phyloP scores from a whole-genome alignment of 2,113 vertebrate species.

The Irena cyanogastra region DNA sequence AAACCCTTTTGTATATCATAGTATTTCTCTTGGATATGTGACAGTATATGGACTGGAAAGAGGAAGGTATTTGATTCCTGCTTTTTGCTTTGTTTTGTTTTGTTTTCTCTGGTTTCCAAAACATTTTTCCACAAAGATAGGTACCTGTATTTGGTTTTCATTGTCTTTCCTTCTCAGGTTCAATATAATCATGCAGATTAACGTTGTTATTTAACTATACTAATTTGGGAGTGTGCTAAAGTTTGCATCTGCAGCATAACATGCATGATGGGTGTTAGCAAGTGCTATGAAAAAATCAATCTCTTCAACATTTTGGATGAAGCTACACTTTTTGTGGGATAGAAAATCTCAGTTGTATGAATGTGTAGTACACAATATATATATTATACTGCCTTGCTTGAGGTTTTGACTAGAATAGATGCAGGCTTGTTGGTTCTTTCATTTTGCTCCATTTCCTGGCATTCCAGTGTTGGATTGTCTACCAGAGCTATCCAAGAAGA shows the following conservation, averaged over 20 bases:
- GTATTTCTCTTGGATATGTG: neutral
- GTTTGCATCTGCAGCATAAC: neutral
- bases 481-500: neutral
- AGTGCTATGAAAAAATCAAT: neutral
- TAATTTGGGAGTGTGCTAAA: neutral
- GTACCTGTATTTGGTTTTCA: neutral
- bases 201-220: neutral
- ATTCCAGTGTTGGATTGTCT: neutral
- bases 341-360: neutral
- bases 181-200: neutral
- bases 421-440: neutral
- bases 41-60: neutral
- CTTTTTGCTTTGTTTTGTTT: neutral
- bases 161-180: neutral
- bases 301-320: neutral
- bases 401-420: neutral
- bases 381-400: neutral
- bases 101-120: neutral
- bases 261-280: fast-evolving
- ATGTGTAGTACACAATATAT: neutral
- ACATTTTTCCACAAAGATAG: neutral
- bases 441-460: neutral
- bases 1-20: neutral
- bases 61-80: neutral
- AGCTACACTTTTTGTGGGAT: neutral